These are phyloP conservation scores for Drosophila paranaensis DNA, from an alignment of 2,888 invertebrate genomes.

Conservation along the genomic window DNA sequence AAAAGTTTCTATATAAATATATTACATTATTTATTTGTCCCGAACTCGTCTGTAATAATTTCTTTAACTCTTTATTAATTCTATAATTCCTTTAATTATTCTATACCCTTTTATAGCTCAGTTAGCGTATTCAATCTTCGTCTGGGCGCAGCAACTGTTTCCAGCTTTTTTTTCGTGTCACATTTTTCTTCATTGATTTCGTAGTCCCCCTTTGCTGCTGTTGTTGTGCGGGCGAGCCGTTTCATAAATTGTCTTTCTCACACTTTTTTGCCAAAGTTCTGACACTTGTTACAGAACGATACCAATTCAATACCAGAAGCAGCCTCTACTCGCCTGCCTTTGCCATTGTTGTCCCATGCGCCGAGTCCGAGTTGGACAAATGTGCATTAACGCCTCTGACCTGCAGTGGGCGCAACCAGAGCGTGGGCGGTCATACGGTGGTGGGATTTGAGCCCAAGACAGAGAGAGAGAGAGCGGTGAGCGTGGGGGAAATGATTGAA, in stretches of 20 bases:
- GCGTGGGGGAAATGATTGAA: conserved; percentile 63
- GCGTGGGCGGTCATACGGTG: conserved; percentile 11
- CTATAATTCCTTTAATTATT: too few species aligned
- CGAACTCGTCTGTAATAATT: too few species aligned
- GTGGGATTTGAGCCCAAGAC: conserved; percentile 25
- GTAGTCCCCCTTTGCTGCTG: conserved; percentile 23
- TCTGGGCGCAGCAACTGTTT: background rate
- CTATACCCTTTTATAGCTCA: too few species aligned
- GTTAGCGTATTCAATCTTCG: conserved; percentile 29
- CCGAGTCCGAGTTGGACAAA: conserved; percentile 52
- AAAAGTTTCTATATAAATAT: too few species aligned
- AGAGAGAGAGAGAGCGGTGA: background rate
- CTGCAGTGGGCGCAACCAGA: conserved; percentile 53
- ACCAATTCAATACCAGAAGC: conserved; percentile 47
- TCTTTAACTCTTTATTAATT: too few species aligned
- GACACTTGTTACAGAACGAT: conserved; percentile 74
- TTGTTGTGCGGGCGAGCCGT: conserved; percentile 47
- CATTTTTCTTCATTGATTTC: conserved; percentile 75
- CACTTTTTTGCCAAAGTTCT: conserved; percentile 37
- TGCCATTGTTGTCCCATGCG: conserved; percentile 31
- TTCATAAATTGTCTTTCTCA: conserved; percentile 73
- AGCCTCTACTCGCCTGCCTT: conserved; percentile 1
- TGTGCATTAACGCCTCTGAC: conserved; percentile 81
- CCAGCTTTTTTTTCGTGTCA: conserved; percentile 26
- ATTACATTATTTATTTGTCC: too few species aligned